Conservation (phyloP, 23 tunicate species). For the Ciona savignyi region DNA sequence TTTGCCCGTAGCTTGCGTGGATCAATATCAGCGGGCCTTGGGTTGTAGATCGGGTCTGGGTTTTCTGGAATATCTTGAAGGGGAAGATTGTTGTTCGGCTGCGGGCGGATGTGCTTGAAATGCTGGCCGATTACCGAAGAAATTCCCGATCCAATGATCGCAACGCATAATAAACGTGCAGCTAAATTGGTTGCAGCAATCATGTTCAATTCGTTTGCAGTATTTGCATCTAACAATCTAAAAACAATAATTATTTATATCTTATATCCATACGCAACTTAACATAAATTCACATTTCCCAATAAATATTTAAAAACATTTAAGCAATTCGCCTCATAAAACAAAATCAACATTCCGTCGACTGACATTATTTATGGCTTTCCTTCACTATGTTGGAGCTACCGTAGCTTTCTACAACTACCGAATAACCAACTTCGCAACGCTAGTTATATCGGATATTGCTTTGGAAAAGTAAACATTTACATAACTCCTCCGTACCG, state of each 20-base stretch:
- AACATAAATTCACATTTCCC: too few relatives aligned
- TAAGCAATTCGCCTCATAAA: too few relatives aligned
- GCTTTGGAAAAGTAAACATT: background rate
- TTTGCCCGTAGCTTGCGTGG: constrained; percentile 21
- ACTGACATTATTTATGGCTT: too few relatives aligned
- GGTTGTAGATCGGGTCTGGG: background rate
- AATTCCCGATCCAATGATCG: background rate
- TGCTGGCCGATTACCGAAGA: background rate
- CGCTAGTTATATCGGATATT: background rate
- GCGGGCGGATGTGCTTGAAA: background rate
- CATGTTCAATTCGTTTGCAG: background rate
- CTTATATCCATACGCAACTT: too few relatives aligned
- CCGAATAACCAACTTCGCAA: too few relatives aligned
- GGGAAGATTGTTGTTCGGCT: background rate
- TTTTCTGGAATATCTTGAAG: background rate
- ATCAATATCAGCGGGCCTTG: background rate
- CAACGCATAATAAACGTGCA: background rate
- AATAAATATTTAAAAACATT: too few relatives aligned
- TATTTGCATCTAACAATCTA: too few relatives aligned
- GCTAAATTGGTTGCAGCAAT: background rate
- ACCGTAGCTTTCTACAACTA: too few relatives aligned
- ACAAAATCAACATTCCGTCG: too few relatives aligned
- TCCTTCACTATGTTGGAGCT: too few relatives aligned
- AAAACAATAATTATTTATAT: too few relatives aligned
- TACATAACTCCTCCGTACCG: background rate